These are phyloP conservation scores for Sepioteuthis lessoniana DNA, from an alignment of 2,888 invertebrate genomes.

Conservation along the genomic window DNA sequence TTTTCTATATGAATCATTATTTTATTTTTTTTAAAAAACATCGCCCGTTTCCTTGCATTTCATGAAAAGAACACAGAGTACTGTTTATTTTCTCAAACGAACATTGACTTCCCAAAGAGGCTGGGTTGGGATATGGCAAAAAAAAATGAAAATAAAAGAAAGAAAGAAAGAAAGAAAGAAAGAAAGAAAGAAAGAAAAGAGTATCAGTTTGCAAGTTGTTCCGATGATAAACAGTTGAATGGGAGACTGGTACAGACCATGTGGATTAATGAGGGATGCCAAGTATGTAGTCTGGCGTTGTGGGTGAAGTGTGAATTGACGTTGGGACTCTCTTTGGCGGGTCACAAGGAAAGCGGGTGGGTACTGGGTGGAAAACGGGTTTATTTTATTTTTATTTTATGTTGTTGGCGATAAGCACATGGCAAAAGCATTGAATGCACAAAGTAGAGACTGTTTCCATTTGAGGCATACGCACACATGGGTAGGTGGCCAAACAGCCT, in stretches of 20 bases:
- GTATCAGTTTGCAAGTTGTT: conserved; percentile 2
- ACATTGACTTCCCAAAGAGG: background rate
- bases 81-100: conserved; percentile 18
- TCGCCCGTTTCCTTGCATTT: background rate
- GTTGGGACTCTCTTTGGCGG: background rate
- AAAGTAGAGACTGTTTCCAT: background rate
- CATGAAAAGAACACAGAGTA: background rate
- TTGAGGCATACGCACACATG: background rate
- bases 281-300: background rate
- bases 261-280: background rate
- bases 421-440: conserved; percentile 23
- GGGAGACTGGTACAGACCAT: background rate
- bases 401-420: conserved; percentile 8
- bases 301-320: conserved; percentile 23
- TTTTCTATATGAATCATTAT: background rate
- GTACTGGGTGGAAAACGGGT: background rate
- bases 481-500: no score
- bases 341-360: background rate
- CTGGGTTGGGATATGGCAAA: background rate
- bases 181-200: background rate
- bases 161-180: background rate
- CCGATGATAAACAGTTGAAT: background rate
- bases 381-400: background rate
- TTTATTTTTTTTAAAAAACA: no score
- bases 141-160: background rate